Percentiles rank a stretch among this genome's conserved stretches.
phyloP scores from a whole-genome alignment of 2,797 vertebrate species.

The Pseudochaenichthys georgianus region DNA sequence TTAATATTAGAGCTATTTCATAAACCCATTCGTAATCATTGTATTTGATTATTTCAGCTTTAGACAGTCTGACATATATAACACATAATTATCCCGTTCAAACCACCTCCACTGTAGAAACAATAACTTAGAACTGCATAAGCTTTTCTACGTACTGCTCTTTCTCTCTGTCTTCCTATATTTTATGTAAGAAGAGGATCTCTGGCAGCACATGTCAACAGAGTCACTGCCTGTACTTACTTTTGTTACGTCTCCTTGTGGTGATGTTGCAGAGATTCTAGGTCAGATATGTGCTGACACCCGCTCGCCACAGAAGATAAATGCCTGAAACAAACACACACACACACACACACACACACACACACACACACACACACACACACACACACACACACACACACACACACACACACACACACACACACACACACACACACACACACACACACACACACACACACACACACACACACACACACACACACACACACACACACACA shows the following conservation, averaged over 20 bases:
- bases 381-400: neutral
- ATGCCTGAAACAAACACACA: slow-evolving; percentile 5
- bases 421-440: too few species aligned
- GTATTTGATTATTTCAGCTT: slow-evolving; percentile 24
- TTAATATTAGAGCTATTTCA: slow-evolving; percentile 11
- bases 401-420: neutral
- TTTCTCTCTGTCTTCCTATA: slow-evolving; percentile 19
- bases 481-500: neutral
- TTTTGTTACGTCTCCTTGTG: slow-evolving; percentile 23
- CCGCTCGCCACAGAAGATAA: slow-evolving; percentile 16
- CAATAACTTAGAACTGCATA: slow-evolving; percentile 9
- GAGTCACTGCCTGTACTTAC: slow-evolving; percentile 30
- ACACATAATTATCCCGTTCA: slow-evolving; percentile 40
- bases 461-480: neutral
- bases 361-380: neutral
- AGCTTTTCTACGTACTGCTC: neutral
- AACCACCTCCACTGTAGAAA: slow-evolving; percentile 14
- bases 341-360: neutral
- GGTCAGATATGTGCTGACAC: slow-evolving; percentile 41
- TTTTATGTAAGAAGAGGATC: slow-evolving; percentile 42
- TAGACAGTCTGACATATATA: slow-evolving; percentile 13
- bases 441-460: too few species aligned
- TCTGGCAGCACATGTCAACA: slow-evolving; percentile 27
- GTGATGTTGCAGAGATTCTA: slow-evolving; percentile 22
- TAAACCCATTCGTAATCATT: slow-evolving; percentile 20